Percentiles rank a stretch among this genome's conserved stretches.
These are phyloP conservation scores for Plodia interpunctella DNA, from an alignment of 1,140 invertebrate species.

Conservation along the genomic window DNA sequence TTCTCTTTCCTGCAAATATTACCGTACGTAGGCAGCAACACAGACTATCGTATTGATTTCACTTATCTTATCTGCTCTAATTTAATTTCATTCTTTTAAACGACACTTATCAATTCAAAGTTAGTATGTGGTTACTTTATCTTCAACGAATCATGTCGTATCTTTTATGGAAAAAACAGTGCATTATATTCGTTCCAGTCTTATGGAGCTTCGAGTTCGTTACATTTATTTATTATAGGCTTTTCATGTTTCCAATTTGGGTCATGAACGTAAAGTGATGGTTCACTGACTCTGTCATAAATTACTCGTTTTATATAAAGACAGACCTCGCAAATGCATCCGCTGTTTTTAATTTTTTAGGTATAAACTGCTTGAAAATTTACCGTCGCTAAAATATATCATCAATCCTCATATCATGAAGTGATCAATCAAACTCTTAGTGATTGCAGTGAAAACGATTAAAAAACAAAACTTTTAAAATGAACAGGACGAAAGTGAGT, in stretches of 20 bases:
- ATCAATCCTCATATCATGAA: constrained; percentile 7
- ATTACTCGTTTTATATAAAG: background rate
- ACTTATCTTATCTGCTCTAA: constrained; percentile 22
- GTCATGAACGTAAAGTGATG: background rate
- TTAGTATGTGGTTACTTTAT: background rate
- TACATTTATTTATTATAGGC: background rate
- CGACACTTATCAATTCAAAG: background rate
- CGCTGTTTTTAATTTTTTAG: constrained; percentile 5
- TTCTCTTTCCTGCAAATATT: constrained; percentile 34
- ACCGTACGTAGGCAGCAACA: constrained; percentile 16
- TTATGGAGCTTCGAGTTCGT: background rate
- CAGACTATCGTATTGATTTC: constrained; percentile 36
- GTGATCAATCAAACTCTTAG: background rate
- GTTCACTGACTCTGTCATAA: background rate
- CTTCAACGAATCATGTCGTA: background rate
- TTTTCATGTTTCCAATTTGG: background rate
- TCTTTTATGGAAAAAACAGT: background rate
- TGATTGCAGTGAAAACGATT: constrained; percentile 9
- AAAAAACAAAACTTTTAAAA: constrained; percentile 15
- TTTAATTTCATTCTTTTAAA: background rate
- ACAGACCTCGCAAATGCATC: constrained; percentile 15
- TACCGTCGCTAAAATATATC: background rate
- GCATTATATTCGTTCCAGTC: background rate
- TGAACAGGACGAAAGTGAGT: constrained; percentile 37
- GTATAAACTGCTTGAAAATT: background rate